Evolutionary conservation across 2,797 vertebrate species (phyloP).

Genomic region (Heterohyrax brucei): DNA sequence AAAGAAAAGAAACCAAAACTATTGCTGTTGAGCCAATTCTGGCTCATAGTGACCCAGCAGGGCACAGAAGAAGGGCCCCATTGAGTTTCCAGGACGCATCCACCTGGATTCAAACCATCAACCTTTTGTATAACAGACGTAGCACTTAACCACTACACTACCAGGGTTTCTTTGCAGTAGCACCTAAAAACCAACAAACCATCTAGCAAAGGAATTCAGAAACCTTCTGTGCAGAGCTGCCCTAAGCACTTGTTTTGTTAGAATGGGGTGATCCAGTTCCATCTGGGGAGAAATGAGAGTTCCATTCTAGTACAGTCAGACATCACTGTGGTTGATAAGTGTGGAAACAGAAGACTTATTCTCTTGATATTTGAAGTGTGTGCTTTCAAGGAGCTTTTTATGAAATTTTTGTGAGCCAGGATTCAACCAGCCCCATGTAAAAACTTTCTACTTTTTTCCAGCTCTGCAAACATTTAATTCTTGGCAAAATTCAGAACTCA

Average conservation of each 20-base stretch:
- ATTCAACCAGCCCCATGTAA: slow-evolving; percentile 15
- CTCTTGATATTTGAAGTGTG: slow-evolving; percentile 8
- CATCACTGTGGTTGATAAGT: not conserved
- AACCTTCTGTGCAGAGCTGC: not conserved
- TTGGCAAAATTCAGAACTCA: slow-evolving; percentile 75
- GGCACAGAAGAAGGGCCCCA: too few species aligned
- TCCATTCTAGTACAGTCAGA: slow-evolving; percentile 11
- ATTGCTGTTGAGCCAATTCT: too few species aligned
- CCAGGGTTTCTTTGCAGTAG: too few species aligned
- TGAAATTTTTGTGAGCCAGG: slow-evolving; percentile 26
- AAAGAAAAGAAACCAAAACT: too few species aligned
- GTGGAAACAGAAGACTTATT: not conserved
- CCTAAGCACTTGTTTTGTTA: not conserved
- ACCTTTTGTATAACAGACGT: too few species aligned
- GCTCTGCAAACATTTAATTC: slow-evolving; percentile 79
- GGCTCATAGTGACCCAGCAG: too few species aligned
- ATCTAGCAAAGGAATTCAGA: not conserved
- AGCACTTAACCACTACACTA: too few species aligned
- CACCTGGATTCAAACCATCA: too few species aligned
- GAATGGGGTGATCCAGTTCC: not conserved
- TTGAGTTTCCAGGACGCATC: too few species aligned
- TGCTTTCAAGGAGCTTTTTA: slow-evolving; percentile 24
- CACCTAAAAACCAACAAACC: not conserved
- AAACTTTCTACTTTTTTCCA: slow-evolving; percentile 57
- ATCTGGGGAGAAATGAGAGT: not conserved